phyloP scores from a whole-genome alignment of 2,797 vertebrate genomes.

The Moxostoma hubbsi region DNA sequence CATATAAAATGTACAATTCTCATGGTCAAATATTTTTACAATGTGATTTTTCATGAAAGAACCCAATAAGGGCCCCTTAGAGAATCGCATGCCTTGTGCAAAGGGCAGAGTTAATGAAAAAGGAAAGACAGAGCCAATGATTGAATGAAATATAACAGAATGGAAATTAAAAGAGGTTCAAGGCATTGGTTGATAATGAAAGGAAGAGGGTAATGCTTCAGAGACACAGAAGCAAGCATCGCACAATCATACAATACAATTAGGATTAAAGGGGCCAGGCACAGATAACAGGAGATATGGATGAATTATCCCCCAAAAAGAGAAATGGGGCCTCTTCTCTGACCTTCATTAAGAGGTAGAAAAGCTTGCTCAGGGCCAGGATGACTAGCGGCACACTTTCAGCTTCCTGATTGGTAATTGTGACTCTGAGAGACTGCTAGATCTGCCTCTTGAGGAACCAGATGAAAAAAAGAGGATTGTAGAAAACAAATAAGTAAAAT shows the following conservation, averaged over 20 bases:
- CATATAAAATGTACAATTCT: slow-evolving; percentile 62
- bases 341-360: slow-evolving; percentile 83
- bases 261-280: slow-evolving; percentile 85
- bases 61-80: slow-evolving; percentile 41
- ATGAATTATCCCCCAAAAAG: slow-evolving; percentile 82
- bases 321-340: slow-evolving; percentile 81
- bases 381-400: slow-evolving; percentile 70
- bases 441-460: slow-evolving; percentile 64
- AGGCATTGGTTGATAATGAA: slow-evolving; percentile 78
- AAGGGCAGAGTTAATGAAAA: slow-evolving; percentile 61
- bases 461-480: slow-evolving; percentile 33
- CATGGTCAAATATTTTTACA: slow-evolving; percentile 62
- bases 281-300: slow-evolving; percentile 83
- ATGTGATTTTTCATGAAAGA: slow-evolving; percentile 60
- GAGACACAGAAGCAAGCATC: slow-evolving; percentile 77
- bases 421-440: slow-evolving; percentile 55
- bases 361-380: slow-evolving; percentile 70
- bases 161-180: slow-evolving; percentile 75
- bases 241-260: slow-evolving; percentile 86
- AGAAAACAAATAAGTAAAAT: slow-evolving; percentile 13
- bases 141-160: slow-evolving; percentile 69
- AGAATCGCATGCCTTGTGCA: slow-evolving; percentile 46
- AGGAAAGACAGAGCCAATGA: slow-evolving; percentile 63
- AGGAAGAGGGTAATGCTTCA: slow-evolving; percentile 79
- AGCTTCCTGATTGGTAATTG: slow-evolving; percentile 68